Evolutionary conservation across 2,797 vertebrate species (phyloP).

Genomic region (Oreochromis grahami): DNA sequence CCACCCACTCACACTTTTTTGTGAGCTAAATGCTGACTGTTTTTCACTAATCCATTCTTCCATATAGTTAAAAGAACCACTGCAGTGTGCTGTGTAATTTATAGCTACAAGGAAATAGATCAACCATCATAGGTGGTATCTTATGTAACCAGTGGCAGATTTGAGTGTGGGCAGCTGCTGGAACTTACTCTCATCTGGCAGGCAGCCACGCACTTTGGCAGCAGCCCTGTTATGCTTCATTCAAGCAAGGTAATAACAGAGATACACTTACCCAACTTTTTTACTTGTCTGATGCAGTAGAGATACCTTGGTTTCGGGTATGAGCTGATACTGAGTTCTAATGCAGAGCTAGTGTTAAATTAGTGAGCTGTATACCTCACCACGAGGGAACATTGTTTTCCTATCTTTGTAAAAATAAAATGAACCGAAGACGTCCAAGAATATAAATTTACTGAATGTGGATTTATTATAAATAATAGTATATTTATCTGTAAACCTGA

Average conservation of each 20-base stretch:
- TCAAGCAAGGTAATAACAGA: not conserved
- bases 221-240: not conserved
- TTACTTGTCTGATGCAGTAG: not conserved
- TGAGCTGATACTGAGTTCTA: not conserved
- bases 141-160: conserved; percentile 30
- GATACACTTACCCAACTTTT: not conserved
- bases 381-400: not conserved
- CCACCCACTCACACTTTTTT: not conserved
- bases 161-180: not conserved
- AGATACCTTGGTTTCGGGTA: not conserved
- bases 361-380: not conserved
- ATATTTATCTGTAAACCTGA: not conserved
- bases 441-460: not conserved
- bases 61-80: not conserved
- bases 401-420: not conserved
- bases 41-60: not conserved
- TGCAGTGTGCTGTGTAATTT: not conserved
- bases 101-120: not conserved
- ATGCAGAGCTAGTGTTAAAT: not conserved
- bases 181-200: not conserved
- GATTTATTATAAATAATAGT: not conserved
- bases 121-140: not conserved
- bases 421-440: rapidly evolving
- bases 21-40: not conserved
- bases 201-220: not conserved